Conservation (phyloP, 2,113 vertebrate species). For the Epinephelus cyanopodus region DNA sequence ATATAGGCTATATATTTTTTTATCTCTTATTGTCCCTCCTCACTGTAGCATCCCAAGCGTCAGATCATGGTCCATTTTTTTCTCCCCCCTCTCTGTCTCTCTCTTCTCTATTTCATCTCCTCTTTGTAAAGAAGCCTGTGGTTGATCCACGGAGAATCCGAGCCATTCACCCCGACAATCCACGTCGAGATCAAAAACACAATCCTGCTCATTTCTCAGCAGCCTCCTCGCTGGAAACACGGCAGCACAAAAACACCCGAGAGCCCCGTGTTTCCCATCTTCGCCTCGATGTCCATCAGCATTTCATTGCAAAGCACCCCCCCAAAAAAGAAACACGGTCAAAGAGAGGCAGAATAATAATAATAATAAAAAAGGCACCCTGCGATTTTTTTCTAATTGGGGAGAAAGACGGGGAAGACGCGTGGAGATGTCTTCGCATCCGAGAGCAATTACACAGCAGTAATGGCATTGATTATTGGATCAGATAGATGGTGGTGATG, state of each 20-base stretch:
- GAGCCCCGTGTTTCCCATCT: constrained; percentile 59
- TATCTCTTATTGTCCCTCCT: constrained; percentile 61
- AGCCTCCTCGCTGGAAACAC: constrained; percentile 16
- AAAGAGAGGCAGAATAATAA: constrained; percentile 2
- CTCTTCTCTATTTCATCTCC: constrained; percentile 52
- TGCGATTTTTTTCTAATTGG: constrained; percentile 36
- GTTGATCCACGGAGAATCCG: constrained; percentile 62
- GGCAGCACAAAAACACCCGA: constrained; percentile 50
- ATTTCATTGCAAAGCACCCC: constrained; percentile 42
- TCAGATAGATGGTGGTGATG: constrained; percentile 69
- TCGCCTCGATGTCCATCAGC: constrained; percentile 73
- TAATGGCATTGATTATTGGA: constrained; percentile 64
- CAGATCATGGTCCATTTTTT: constrained; percentile 70
- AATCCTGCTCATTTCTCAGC: constrained; percentile 64
- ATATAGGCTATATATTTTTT: constrained; percentile 1
- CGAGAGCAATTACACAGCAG: constrained; percentile 55
- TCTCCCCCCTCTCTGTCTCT: neutral
- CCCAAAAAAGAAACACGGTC: constrained; percentile 25
- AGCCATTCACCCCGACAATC: constrained; percentile 64
- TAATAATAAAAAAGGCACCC: constrained; percentile 20
- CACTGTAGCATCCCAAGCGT: constrained; percentile 66
- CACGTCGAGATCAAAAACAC: constrained; percentile 63
- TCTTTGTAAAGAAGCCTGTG: constrained; percentile 56
- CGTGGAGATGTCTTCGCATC: constrained; percentile 61
- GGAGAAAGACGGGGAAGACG: constrained; percentile 7